Base-by-base conservation (phyloP, 2,113 vertebrate species). In the Neolamprologus sp. region DNA sequence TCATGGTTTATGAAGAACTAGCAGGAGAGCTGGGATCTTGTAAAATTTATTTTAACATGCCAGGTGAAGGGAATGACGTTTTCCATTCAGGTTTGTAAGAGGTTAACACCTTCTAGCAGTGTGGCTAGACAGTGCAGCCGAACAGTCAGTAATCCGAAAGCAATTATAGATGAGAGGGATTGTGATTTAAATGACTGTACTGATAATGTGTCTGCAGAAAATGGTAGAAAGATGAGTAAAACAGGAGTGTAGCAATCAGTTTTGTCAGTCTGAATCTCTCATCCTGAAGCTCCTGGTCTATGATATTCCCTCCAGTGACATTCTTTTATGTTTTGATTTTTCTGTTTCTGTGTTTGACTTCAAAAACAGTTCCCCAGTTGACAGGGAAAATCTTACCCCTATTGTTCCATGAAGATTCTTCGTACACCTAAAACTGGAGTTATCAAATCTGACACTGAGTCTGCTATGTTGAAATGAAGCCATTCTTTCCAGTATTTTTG, bases 201-300 rank as follows among this genome's bases (percentile, higher is more conserved):
- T 45, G 13, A 45, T 45, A 10, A 45, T 1, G 37, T 7, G 37
- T 3, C 12, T 26, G 21, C 21, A 45, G 68, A 45, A 73, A 73
- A 7, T 47, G 40, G 68, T 45, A 45, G 40, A 45, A 73, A 10
- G 40, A 28, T 26, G 68, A 73, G 40, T 45, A 42, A 17, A 73
- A 26, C 68, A 45, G 68, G 68, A 45, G 14, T 28, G 3, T 11
- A 45, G 68, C 8, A 45, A 45, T 45, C 21, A 45, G 8, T 73
- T 26, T 45, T 26, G 13, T 45, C 37, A 73, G 13, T 73, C 13
- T 73, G 37, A 73, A 45, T 73, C 63, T 23, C 35, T 68, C n/a
- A 37, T 65, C 60, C 60, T 65, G 60, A 65, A 65, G 33, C 19
- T 21, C 60, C 60, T 37, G 33, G 19, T 65, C 33, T 37, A 65